Base-by-base conservation (phyloP, 2,888 invertebrate species). In the Phortica okadai region DNA sequence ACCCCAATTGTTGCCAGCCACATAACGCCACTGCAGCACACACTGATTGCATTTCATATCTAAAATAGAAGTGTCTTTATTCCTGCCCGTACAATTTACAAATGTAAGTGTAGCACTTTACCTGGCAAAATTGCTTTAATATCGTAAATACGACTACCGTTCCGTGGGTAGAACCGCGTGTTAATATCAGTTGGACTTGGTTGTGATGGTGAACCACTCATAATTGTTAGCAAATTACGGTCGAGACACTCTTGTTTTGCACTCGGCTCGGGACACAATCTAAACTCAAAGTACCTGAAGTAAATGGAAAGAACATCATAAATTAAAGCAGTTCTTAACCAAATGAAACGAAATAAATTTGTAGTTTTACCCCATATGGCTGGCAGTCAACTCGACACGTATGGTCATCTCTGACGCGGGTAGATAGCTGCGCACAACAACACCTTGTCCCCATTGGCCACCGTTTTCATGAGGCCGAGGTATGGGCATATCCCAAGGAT, bases 1-100 rank as follows among this genome's bases (percentile, higher is more conserved):
- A 0, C 96, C 96, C 96, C 96, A 97, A 89, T 96, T 96, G 88
- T 96, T 96, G 2, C 95, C 97, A 66, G 97, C 97, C 75, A 96
- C 93, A 90, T 97, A 97, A 82, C 95, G 93, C 97, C 97, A 97
- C 89, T 97, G 97, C 77, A 97, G 92, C 4, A 97, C 94, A 89
- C 97, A 97, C 89, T 96, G 96, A 11, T 93, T 91, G 90, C 97
- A 97, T 67, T 94, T 94, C 16, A 96, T 86, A 58, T 93, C 94
- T 85, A 66, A 4, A 78, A 79, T 41, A 74, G 58, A 56, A 33
- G 41, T 0, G 16, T 6, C 5, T 70, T 54, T 16, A 59, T 21
- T 8, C 14, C 21, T 64, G 33, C 33, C 33, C 1, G 33, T 33
- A 2, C 2, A 5, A 74, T 42, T 56, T 33, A 54, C 45, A 25